phyloP scores from a whole-genome alignment of 2,113 vertebrate genomes.

The Ophiodon elongatus region DNA sequence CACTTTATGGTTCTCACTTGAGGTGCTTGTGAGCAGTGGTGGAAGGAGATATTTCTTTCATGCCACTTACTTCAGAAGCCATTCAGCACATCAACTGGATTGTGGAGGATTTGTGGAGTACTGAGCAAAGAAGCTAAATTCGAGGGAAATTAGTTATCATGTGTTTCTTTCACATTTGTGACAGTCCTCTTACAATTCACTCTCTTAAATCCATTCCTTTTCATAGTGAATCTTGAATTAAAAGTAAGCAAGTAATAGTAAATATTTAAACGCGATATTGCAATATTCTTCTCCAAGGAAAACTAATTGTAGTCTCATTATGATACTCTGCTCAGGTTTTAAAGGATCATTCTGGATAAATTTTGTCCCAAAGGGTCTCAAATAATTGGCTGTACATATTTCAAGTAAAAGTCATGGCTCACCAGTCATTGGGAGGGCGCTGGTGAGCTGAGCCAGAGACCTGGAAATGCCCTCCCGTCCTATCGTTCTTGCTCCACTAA shows the following conservation, averaged over 20 bases:
- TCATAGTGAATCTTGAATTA: not conserved
- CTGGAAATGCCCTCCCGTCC: not conserved
- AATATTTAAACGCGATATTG: not conserved
- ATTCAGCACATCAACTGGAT: conserved; percentile 80
- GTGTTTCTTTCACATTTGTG: conserved; percentile 16
- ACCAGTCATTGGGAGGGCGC: not conserved
- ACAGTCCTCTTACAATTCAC: conserved; percentile 25
- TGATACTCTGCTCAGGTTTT: not conserved
- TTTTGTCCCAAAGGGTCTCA: conserved; percentile 1
- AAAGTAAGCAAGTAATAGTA: not conserved
- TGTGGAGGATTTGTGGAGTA: conserved; percentile 71
- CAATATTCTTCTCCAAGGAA: not conserved
- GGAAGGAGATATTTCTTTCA: conserved; percentile 82
- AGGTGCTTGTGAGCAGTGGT: conserved; percentile 78
- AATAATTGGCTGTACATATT: conserved; percentile 23
- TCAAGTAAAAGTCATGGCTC: not conserved
- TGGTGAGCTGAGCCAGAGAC: not conserved
- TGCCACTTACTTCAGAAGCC: conserved; percentile 79
- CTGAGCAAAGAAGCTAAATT: conserved; percentile 57
- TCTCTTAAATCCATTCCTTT: not conserved
- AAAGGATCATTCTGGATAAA: conserved; percentile 12
- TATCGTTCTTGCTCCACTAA: not conserved
- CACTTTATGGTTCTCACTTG: conserved; percentile 79
- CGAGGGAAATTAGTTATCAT: conserved; percentile 58
- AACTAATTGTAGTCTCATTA: conserved; percentile 26